Evolutionary conservation across 2,797 vertebrate species (phyloP).

Genomic region (Arctocebus calabarensis): DNA sequence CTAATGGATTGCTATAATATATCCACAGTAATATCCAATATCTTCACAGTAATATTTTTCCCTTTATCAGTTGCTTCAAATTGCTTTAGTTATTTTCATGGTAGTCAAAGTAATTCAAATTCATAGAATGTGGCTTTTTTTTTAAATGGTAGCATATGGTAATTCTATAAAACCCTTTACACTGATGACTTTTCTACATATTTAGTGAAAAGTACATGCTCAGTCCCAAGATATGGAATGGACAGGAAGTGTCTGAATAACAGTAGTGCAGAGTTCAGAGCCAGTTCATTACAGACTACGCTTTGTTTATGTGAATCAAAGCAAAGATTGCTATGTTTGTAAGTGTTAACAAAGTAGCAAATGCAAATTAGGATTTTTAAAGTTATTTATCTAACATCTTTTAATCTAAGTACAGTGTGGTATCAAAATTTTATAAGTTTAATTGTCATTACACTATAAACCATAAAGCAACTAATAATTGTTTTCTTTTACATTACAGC

Average conservation of each 20-base stretch:
- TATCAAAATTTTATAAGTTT: neutral
- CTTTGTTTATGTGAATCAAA: neutral
- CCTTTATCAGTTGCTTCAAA: neutral
- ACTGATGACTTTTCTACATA: neutral
- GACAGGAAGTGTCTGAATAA: neutral
- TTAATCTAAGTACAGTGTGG: neutral
- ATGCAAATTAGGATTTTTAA: slow-evolving; percentile 2
- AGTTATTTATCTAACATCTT: neutral
- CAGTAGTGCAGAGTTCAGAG: neutral
- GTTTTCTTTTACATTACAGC: slow-evolving; percentile 27
- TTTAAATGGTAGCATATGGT: neutral
- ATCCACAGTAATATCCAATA: too few species aligned
- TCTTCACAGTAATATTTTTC: neutral
- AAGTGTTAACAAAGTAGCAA: slow-evolving; percentile 10
- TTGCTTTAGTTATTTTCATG: neutral
- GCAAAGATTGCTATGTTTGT: neutral
- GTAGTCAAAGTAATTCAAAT: neutral
- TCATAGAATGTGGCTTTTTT: neutral
- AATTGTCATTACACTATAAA: neutral
- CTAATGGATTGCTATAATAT: neutral
- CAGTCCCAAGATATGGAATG: neutral
- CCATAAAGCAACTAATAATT: slow-evolving; percentile 39
- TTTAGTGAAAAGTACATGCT: neutral
- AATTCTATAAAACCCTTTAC: neutral
- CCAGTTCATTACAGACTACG: neutral